A percentile compares a stretch with the other conserved stretches of the same genome.
Conservation (phyloP, 1,140 invertebrate species). For the Drosophila rhopaloa region DNA sequence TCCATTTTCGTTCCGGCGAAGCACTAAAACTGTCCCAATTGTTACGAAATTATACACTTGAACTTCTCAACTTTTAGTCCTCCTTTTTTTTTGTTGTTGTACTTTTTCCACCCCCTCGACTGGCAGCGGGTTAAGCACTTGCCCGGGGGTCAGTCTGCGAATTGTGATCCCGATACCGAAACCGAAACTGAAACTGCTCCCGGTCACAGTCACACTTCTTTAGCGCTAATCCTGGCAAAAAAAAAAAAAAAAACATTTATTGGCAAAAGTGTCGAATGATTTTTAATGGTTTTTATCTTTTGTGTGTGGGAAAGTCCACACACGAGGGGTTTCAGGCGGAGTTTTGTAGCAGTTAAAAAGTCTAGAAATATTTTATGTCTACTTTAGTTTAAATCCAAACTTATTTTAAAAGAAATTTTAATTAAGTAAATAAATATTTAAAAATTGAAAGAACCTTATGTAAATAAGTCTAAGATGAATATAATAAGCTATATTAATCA, state of each 20-base stretch:
- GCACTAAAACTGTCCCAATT: slow-evolving; percentile 81
- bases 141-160: slow-evolving; percentile 15
- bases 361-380: too few relatives aligned
- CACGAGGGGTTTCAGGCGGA: neutral
- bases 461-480: too few relatives aligned
- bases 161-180: slow-evolving; percentile 11
- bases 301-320: slow-evolving; percentile 29
- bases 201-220: slow-evolving; percentile 47
- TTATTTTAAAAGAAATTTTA: too few relatives aligned
- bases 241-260: slow-evolving; percentile 30
- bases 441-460: too few relatives aligned
- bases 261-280: slow-evolving; percentile 10
- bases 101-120: slow-evolving; percentile 31
- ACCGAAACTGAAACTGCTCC: neutral
- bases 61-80: slow-evolving; percentile 67
- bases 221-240: slow-evolving; percentile 17
- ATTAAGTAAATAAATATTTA: too few relatives aligned
- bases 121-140: slow-evolving; percentile 36
- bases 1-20: slow-evolving; percentile 63
- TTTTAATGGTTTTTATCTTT: slow-evolving; percentile 1
- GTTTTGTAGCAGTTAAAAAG: too few relatives aligned
- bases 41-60: slow-evolving; percentile 79
- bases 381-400: too few relatives aligned
- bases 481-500: too few relatives aligned
- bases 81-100: neutral